Evolutionary conservation across 2,797 vertebrate genomes (phyloP).

Genomic region (Chelmon rostratus): DNA sequence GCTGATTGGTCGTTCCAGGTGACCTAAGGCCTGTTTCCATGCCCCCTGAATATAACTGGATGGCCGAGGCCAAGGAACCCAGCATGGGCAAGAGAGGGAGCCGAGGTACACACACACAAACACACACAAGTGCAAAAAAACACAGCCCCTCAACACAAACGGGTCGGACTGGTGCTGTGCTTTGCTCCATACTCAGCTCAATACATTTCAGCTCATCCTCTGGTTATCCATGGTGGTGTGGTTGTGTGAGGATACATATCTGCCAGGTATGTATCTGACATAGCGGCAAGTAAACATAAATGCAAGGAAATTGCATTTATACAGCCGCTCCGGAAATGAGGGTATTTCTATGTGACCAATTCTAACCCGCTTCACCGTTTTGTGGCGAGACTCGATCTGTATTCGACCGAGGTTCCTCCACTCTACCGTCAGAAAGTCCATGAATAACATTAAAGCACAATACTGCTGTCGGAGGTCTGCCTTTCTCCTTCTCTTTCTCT

Average conservation of each 20-base stretch:
- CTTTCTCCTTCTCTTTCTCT: slow-evolving; percentile 40
- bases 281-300: slow-evolving; percentile 67
- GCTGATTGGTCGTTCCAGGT: slow-evolving; percentile 88
- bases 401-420: slow-evolving; percentile 66
- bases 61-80: slow-evolving; percentile 91
- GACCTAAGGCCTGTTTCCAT: slow-evolving; percentile 93
- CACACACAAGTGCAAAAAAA: slow-evolving; percentile 25
- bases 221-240: slow-evolving; percentile 75
- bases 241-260: slow-evolving; percentile 80
- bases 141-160: slow-evolving; percentile 18
- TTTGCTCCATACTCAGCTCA: slow-evolving; percentile 72
- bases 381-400: slow-evolving; percentile 64
- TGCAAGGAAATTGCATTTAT: slow-evolving; percentile 78
- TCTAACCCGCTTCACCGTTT: slow-evolving; percentile 62
- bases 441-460: slow-evolving; percentile 83
- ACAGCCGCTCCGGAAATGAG: slow-evolving; percentile 53
- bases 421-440: slow-evolving; percentile 75
- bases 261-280: slow-evolving; percentile 74
- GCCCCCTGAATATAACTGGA: slow-evolving; percentile 91
- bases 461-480: slow-evolving; percentile 47
- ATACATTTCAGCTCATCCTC: slow-evolving; percentile 77
- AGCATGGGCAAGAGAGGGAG: slow-evolving; percentile 91
- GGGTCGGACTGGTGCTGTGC: slow-evolving; percentile 47
- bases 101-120: slow-evolving; percentile 87
- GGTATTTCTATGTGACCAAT: slow-evolving; percentile 61